Base-by-base conservation (phyloP, 2,113 vertebrate species). In the Mustelus asterias region DNA sequence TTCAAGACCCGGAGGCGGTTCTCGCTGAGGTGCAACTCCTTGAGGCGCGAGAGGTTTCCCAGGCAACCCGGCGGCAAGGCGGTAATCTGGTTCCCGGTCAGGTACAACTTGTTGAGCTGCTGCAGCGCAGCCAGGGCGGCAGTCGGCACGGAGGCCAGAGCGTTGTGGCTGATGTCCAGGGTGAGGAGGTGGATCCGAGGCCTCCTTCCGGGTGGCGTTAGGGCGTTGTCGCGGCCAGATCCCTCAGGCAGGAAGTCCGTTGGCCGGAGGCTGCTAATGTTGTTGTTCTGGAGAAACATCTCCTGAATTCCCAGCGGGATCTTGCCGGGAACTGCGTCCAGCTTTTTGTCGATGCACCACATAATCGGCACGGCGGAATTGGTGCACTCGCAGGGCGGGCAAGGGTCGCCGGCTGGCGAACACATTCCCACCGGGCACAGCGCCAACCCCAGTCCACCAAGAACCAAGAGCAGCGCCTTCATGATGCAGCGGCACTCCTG, bases 261-360 rank as follows among this genome's bases (percentile, higher is more conserved):
- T 0, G n/a, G 90, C 41, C 96, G 65, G 3, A 97, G n/a, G 0
- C 0, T 18, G 24, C 96, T 96, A 85, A 97, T 97, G 33, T 96
- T 96, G 58, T 98, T 98, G 80, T 58, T 93, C 58, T 97, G 96
- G 83, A 98, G 96, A 41, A 96, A 96, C 18, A 98, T 96, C 14
- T 97, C 96, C 26, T 60, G 70, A 93, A 97, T 80, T 0, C 63
- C 96, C 6, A 24, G 96, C 60, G 97, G 54, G 96, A 94, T 9
- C 0, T 26, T 6, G 0, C 6, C 7, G 2, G 93, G 93, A 1
- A 69, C 24, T 10, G 20, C 20, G 4, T 5, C 6, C 93, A 94
- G 93, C 20, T 26, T 3, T 6, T 94, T 69, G 5, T 10, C 22
- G n/a, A 48, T 70, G 65, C 94, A 95, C 94, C 67, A 72, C 24